phyloP scores from a whole-genome alignment of 2,797 vertebrate genomes.

The Megaceryle alcyon region DNA sequence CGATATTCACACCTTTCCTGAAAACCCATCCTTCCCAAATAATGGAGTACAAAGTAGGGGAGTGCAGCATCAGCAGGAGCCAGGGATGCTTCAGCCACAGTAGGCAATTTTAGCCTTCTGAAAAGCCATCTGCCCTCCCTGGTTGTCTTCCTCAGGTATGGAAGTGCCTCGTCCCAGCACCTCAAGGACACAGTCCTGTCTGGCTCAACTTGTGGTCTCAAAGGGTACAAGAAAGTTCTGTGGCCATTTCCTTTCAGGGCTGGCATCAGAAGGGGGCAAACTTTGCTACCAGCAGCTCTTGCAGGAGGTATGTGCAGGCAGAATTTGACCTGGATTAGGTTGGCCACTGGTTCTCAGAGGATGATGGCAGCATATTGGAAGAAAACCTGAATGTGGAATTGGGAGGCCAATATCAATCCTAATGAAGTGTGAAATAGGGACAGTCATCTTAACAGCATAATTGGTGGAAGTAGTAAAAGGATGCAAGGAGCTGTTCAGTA shows the following conservation, averaged over 20 bases:
- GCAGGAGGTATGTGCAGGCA: background rate
- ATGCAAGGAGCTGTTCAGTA: background rate
- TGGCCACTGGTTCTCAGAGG: accelerated
- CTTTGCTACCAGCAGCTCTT: background rate
- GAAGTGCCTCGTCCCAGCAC: accelerated
- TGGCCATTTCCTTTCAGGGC: background rate
- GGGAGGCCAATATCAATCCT: background rate
- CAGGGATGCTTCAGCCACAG: conserved; percentile 10
- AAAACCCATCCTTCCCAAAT: conserved; percentile 46
- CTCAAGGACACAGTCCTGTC: background rate
- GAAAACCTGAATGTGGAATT: background rate
- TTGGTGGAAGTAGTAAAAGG: background rate
- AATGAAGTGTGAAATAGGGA: background rate
- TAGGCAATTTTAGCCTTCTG: background rate
- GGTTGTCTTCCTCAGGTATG: background rate
- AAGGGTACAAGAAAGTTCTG: background rate
- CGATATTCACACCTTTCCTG: conserved; percentile 55
- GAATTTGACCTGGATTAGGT: background rate
- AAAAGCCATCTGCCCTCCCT: background rate
- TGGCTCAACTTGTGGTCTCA: accelerated
- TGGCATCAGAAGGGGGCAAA: background rate
- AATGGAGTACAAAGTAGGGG: conserved; percentile 17
- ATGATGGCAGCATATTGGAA: accelerated
- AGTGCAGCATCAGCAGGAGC: conserved; percentile 17
- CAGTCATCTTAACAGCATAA: background rate